A percentile compares a stretch with the other conserved stretches of the same genome.
Conservation (phyloP, 2,888 invertebrate genomes). For the Lasioglossum figueresi region DNA sequence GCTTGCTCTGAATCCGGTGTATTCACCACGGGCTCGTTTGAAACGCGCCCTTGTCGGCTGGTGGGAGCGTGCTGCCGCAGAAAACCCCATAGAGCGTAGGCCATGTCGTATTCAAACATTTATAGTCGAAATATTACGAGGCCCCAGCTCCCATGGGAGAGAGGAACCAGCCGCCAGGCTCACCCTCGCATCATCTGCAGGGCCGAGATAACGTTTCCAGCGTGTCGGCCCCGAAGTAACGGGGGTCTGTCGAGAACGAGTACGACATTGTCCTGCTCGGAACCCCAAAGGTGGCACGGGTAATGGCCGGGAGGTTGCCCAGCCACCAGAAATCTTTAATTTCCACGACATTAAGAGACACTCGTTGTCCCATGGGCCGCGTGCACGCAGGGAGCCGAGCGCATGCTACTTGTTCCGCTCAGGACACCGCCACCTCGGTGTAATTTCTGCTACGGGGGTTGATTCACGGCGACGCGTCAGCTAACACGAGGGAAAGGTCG, state of each 20-base stretch:
- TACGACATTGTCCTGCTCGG: conserved; percentile 77
- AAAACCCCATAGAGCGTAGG: conserved; percentile 11
- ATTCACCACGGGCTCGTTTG: conserved; percentile 43
- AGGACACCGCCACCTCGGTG: not conserved
- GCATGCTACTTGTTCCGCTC: conserved; percentile 10
- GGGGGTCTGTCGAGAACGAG: conserved; percentile 56
- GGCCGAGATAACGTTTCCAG: conserved; percentile 76
- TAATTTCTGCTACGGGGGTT: conserved; percentile 29
- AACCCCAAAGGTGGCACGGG: conserved; percentile 67
- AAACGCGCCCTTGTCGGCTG: not conserved
- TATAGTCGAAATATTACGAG: conserved; percentile 71
- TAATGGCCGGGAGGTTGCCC: conserved; percentile 71
- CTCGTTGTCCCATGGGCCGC: conserved; percentile 69
- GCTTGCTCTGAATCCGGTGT: conserved; percentile 21
- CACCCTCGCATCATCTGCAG: conserved; percentile 76
- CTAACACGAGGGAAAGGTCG: conserved; percentile 40
- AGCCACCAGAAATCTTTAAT: conserved; percentile 76
- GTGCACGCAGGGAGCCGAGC: conserved; percentile 23
- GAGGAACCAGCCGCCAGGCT: conserved; percentile 40
- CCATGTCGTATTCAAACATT: conserved; percentile 69
- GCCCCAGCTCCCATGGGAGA: conserved; percentile 66
- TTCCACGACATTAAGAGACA: conserved; percentile 75
- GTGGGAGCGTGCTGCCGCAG: not conserved
- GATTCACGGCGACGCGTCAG: conserved; percentile 39
- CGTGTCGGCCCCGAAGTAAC: conserved; percentile 53